Conservation (phyloP, 2,113 vertebrate genomes). For the Scartelaos histophorus region DNA sequence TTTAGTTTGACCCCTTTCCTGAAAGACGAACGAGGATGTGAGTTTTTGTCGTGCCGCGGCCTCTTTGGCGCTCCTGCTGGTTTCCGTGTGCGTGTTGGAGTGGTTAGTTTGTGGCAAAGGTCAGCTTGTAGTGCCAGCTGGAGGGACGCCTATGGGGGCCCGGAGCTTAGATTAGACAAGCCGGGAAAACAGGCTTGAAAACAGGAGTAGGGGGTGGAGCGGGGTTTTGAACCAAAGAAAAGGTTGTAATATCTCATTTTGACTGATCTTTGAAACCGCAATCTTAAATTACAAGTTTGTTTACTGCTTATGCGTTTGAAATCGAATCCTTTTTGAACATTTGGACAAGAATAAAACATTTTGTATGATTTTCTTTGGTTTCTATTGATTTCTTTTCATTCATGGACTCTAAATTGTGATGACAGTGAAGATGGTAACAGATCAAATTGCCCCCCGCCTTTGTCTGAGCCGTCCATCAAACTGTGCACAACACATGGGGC, state of each 20-base stretch:
- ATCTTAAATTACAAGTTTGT: background rate
- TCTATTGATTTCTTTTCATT: background rate
- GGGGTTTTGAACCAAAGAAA: background rate
- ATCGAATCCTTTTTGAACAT: background rate
- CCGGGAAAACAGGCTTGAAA: constrained; percentile 25
- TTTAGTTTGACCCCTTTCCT: constrained; percentile 78
- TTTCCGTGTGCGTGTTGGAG: constrained; percentile 57
- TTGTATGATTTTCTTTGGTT: background rate
- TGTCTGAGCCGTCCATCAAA: constrained; percentile 6
- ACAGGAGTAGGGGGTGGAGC: constrained; percentile 27
- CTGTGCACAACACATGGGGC: constrained; percentile 4
- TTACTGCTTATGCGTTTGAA: background rate
- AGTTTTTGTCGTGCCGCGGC: constrained; percentile 69
- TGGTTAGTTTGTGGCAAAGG: constrained; percentile 78
- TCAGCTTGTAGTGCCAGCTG: constrained; percentile 87
- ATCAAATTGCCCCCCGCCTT: background rate
- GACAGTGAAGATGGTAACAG: background rate
- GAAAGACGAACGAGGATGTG: constrained; percentile 78
- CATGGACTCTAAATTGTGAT: background rate
- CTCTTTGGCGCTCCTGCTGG: constrained; percentile 69
- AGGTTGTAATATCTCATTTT: too few species aligned
- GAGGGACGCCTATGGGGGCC: constrained; percentile 75
- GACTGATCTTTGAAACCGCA: background rate
- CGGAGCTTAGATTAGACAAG: constrained; percentile 43
- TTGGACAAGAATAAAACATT: background rate